Conservation (phyloP, 2,888 invertebrate genomes). For the Beris morrisii region DNA sequence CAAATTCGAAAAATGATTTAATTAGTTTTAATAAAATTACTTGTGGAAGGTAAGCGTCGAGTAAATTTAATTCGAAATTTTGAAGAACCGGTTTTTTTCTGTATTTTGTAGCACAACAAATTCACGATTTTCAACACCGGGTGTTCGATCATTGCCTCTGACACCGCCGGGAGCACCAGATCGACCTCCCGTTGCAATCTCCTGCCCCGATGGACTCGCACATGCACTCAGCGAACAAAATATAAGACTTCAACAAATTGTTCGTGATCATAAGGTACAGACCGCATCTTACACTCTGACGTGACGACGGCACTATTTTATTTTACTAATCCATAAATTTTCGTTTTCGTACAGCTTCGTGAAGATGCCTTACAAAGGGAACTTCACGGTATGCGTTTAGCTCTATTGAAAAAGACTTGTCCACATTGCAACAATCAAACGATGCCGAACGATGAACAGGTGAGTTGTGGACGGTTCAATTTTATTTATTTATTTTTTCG, state of each 20-base stretch:
- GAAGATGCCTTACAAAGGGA: slow-evolving; percentile 78
- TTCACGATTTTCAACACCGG: slow-evolving; percentile 50
- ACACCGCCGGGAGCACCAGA: slow-evolving; percentile 60
- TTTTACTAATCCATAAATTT: slow-evolving; percentile 30
- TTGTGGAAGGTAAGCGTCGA: slow-evolving; percentile 45
- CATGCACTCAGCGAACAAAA: slow-evolving; percentile 57
- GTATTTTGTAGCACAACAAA: slow-evolving; percentile 44
- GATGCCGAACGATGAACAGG: slow-evolving; percentile 54
- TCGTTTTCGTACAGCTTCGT: slow-evolving; percentile 62
- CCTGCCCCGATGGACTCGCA: slow-evolving; percentile 55
- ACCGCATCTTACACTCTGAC: no score
- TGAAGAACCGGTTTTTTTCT: slow-evolving; percentile 13
- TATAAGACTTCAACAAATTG: slow-evolving; percentile 75
- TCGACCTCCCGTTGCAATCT: slow-evolving; percentile 50
- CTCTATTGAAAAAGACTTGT: slow-evolving; percentile 63
- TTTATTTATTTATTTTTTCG: not conserved
- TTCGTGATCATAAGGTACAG: slow-evolving; percentile 74
- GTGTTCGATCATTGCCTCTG: slow-evolving; percentile 55
- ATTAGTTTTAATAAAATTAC: slow-evolving; percentile 45
- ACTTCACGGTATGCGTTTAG: slow-evolving; percentile 74
- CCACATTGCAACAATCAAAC: slow-evolving; percentile 66
- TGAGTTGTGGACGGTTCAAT: slow-evolving; percentile 44
- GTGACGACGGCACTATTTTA: no score
- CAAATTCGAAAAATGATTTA: slow-evolving; percentile 48
- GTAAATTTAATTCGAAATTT: not conserved